Evolutionary conservation across 1,140 invertebrate species (phyloP).

Genomic region (Neotoxoptera formosana): DNA sequence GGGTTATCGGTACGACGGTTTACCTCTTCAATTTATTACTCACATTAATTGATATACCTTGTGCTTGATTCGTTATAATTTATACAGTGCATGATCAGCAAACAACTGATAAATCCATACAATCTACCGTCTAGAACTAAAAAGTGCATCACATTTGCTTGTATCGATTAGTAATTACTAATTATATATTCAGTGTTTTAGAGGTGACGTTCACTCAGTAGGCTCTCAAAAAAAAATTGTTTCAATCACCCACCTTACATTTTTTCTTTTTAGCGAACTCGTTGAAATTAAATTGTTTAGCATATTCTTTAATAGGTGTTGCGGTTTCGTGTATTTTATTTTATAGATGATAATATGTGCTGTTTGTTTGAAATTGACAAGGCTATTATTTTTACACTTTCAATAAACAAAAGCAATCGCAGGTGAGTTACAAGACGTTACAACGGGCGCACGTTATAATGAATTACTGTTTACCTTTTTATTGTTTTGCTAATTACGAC

Average conservation of each 20-base stretch:
- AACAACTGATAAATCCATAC: not conserved
- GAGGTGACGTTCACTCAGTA: not conserved
- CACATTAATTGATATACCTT: not conserved
- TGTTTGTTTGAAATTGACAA: not conserved
- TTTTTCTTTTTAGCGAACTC: not conserved
- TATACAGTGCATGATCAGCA: not conserved
- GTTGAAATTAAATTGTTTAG: not conserved
- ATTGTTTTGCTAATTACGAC: not conserved
- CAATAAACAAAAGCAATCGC: not conserved
- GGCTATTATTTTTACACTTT: not conserved
- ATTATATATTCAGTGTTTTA: not conserved
- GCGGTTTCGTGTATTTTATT: not conserved
- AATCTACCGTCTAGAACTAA: not conserved
- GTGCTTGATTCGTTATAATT: not conserved
- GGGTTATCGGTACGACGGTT: slow-evolving; percentile 6
- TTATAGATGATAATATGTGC: not conserved
- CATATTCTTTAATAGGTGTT: not conserved
- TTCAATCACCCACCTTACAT: not conserved
- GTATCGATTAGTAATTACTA: not conserved
- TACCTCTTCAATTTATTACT: slow-evolving; percentile 45
- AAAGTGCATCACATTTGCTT: not conserved
- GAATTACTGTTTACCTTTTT: not conserved
- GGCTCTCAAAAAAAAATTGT: not conserved
- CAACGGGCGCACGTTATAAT: not conserved
- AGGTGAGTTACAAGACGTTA: not conserved